Conservation (phyloP, 1,140 invertebrate species). For the Phymastichus coffea region DNA sequence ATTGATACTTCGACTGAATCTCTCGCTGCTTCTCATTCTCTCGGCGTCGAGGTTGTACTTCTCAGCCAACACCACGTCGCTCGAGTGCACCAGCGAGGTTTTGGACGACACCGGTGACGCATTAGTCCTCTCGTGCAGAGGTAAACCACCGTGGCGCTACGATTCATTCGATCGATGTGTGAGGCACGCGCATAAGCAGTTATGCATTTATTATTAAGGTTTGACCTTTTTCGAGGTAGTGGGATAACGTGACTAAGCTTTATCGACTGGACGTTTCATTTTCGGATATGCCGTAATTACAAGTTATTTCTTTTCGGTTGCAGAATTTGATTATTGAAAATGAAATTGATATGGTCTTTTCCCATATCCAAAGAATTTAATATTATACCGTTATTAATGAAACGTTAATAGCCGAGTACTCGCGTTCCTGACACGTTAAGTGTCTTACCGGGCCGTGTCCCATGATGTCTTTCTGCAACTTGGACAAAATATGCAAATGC, state of each 20-base stretch:
- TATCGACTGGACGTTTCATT: too few relatives aligned
- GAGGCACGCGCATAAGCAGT: too few relatives aligned
- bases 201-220: neutral
- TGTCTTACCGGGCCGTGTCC: slow-evolving; percentile 49
- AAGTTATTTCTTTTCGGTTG: too few relatives aligned
- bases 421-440: neutral
- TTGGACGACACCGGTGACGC: slow-evolving; percentile 49
- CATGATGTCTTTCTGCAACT: slow-evolving; percentile 49
- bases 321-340: too few relatives aligned
- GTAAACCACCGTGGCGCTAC: slow-evolving; percentile 48
- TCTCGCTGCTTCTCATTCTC: slow-evolving; percentile 57
- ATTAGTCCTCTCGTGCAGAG: slow-evolving; percentile 52
- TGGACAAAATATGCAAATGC: slow-evolving; percentile 52
- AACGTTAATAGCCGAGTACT: neutral
- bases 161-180: slow-evolving; percentile 10
- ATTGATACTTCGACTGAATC: slow-evolving; percentile 59
- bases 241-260: too few relatives aligned
- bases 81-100: slow-evolving; percentile 41
- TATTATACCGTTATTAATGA: neutral
- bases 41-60: slow-evolving; percentile 57
- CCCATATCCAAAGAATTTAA: too few relatives aligned
- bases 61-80: slow-evolving; percentile 44
- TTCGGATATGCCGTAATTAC: too few relatives aligned
- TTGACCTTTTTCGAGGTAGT: too few relatives aligned
- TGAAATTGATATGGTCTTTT: too few relatives aligned